phyloP scores from a whole-genome alignment of 2,113 vertebrate species.

The Blennius ocellaris region DNA sequence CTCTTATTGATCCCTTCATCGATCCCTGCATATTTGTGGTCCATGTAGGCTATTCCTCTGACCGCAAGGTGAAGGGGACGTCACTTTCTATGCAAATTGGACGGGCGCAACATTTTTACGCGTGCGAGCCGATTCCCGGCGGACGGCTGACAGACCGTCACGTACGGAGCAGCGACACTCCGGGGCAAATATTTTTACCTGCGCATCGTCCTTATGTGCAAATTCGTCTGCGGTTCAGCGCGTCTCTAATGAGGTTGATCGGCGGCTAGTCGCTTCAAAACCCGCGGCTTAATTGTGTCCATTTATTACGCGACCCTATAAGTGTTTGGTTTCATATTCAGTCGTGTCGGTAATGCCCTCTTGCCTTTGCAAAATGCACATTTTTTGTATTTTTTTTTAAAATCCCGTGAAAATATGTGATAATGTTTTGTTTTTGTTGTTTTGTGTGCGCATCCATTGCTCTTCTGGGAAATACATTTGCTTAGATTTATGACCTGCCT shows the following conservation, averaged over 20 bases:
- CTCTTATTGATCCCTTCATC: slow-evolving; percentile 33
- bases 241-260: slow-evolving; percentile 71
- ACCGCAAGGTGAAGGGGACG: slow-evolving; percentile 21
- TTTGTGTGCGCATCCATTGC: slow-evolving; percentile 44
- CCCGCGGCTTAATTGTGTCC: slow-evolving; percentile 63
- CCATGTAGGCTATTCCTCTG: neutral
- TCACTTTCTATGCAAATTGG: slow-evolving; percentile 55
- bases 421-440: slow-evolving; percentile 33
- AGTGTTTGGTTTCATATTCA: slow-evolving; percentile 55
- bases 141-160: slow-evolving; percentile 68
- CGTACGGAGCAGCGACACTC: slow-evolving; percentile 49
- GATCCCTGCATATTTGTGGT: slow-evolving; percentile 15
- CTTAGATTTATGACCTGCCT: slow-evolving; percentile 73
- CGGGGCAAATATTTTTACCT: slow-evolving; percentile 61
- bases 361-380: slow-evolving; percentile 23
- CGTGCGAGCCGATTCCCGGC: slow-evolving; percentile 38
- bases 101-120: slow-evolving; percentile 39
- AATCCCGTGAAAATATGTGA: slow-evolving; percentile 25
- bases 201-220: slow-evolving; percentile 40
- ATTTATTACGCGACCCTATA: slow-evolving; percentile 61
- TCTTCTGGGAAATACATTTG: slow-evolving; percentile 71
- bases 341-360: slow-evolving; percentile 18
- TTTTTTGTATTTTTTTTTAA: neutral
- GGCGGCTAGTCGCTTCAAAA: slow-evolving; percentile 62
- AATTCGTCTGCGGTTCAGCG: slow-evolving; percentile 56